Evolutionary conservation across 64 coral and sea anemone species (phyloP), one percentile per base, ranked within the genome.

Genomic region (Acropora tenuis): DNA sequence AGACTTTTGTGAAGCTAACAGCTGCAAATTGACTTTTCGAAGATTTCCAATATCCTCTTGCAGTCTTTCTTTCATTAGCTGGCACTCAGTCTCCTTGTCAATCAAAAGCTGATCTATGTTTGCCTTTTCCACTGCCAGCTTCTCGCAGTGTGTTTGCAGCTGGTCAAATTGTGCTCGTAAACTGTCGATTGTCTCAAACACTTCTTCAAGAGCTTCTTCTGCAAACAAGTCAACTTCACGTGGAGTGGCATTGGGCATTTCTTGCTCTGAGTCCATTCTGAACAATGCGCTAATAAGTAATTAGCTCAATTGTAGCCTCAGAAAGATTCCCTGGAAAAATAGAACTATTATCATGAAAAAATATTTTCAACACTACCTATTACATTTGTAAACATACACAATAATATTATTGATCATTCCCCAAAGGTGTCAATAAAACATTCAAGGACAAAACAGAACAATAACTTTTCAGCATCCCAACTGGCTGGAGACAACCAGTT

Each of bases 171-270:
- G 80, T 16, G 84, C 72, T 47, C 95, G 92, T 50, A 97, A 82
- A 82, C 88, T 90, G 30, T 96, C 94, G 20, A 94, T 78, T 13
- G 92, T 89, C 30, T 97, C 95, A 42, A 97, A 76, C 16, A 97
- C 87, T 13, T 97, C 95, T 68, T 97, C 95, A 46, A 97, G 60
- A 55, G 93, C 89, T 78, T 97, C 95, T 77, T 97, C 95, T 12
- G 88, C 88, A 78, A 97, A 88, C 6, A 97, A 84, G 80, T 97
- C 95, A 60, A 97, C 92, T 52, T 97, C 95, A 78, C 95, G 83
- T 8, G 95, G 95, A 0, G 88, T 91, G 2, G 90, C 89, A 80
- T 74, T 68, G 43, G 82, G 19, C 0, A 49, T 16, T 65, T 85
- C 82, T 49, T 85, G 43, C 15, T 16, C n/a, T 45, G 82, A 85